These are phyloP conservation scores for Actias luna DNA, from an alignment of 2,888 invertebrate species.

Conservation along the genomic window DNA sequence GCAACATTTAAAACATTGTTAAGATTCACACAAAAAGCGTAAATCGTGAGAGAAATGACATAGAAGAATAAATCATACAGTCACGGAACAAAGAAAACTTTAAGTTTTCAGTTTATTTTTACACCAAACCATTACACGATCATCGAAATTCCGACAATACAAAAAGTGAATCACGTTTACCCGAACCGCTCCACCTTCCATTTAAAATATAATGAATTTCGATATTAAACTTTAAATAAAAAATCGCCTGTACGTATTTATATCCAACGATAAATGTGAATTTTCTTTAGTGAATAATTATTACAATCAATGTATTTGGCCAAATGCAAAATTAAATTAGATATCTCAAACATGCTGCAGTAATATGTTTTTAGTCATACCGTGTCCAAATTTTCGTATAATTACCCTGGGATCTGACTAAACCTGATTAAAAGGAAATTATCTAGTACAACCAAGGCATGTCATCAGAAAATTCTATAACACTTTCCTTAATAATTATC, in stretches of 20 bases:
- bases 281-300: not conserved
- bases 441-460: too few relatives aligned
- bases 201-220: slow-evolving; percentile 1
- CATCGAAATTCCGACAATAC: not conserved
- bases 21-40: not conserved
- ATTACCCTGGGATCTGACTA: too few relatives aligned
- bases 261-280: not conserved
- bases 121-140: not conserved
- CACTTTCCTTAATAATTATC: too few relatives aligned
- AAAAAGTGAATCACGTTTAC: not conserved
- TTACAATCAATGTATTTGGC: not conserved
- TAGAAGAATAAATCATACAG: not conserved
- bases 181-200: not conserved
- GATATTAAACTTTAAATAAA: not conserved
- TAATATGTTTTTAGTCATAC: not conserved
- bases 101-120: not conserved
- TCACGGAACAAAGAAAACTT: not conserved
- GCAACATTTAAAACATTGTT: not conserved
- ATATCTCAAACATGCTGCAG: not conserved
- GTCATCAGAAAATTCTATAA: too few relatives aligned
- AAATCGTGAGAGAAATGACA: not conserved
- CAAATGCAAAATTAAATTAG: not conserved
- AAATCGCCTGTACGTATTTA: not conserved
- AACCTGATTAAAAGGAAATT: too few relatives aligned
- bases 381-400: not conserved